These are phyloP conservation scores for Ondatra zibethicus DNA, from an alignment of 2,113 vertebrate species.

Conservation along the genomic window DNA sequence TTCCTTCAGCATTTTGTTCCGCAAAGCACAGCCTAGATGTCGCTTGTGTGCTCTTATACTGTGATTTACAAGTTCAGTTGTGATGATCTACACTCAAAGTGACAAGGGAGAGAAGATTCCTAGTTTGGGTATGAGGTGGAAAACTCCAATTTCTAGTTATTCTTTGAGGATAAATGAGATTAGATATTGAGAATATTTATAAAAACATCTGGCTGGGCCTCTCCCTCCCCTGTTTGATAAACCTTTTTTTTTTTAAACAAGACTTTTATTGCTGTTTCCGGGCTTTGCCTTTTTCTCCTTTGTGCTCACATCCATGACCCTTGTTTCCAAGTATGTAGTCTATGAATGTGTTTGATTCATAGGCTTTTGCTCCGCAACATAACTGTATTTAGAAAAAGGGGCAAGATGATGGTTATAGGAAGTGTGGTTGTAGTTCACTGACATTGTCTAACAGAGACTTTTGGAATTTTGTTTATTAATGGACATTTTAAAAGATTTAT, in stretches of 20 bases:
- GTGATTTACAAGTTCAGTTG: too few relatives aligned
- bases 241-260: not conserved
- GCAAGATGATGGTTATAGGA: not conserved
- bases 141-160: not conserved
- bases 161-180: slow-evolving; percentile 27
- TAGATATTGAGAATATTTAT: not conserved
- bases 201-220: not conserved
- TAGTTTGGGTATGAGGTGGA: not conserved
- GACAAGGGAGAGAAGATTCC: not conserved
- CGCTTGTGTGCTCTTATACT: not conserved
- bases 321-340: not conserved
- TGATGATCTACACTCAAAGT: not conserved
- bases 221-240: not conserved
- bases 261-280: not conserved
- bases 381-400: slow-evolving; percentile 22
- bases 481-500: not conserved
- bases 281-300: not conserved
- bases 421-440: slow-evolving; percentile 15
- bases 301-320: not conserved
- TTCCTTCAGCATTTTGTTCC: not conserved
- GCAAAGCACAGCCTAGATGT: not conserved
- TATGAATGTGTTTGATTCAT: not conserved
- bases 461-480: not conserved
- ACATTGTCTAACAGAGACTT: slow-evolving; percentile 17
- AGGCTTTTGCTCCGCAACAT: not conserved